phyloP scores from a whole-genome alignment of 2,797 vertebrate genomes.

The Columba guinea region DNA sequence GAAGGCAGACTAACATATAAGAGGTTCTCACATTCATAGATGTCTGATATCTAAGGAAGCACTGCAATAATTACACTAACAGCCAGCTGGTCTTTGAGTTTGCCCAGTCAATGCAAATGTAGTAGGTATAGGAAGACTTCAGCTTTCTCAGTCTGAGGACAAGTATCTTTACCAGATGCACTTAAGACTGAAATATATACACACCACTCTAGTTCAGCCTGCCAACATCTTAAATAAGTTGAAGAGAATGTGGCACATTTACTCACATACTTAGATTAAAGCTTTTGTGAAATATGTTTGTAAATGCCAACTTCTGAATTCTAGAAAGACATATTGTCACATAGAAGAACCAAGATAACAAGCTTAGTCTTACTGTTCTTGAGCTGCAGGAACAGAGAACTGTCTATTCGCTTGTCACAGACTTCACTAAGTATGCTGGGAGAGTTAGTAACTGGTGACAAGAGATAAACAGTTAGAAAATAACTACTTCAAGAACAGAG shows the following conservation, averaged over 20 bases:
- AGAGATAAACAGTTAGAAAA: neutral
- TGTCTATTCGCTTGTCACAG: neutral
- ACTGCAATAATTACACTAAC: neutral
- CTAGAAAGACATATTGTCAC: neutral
- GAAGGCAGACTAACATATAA: neutral
- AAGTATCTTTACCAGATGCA: neutral
- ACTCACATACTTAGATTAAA: neutral
- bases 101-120: neutral
- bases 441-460: neutral
- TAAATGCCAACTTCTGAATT: neutral
- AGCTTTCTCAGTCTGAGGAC: neutral
- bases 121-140: neutral
- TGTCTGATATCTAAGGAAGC: neutral
- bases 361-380: neutral
- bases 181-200: neutral
- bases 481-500: neutral
- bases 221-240: neutral
- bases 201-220: neutral
- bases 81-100: neutral
- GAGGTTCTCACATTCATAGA: neutral
- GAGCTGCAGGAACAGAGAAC: neutral
- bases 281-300: neutral
- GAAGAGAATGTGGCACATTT: neutral
- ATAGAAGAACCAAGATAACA: neutral
- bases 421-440: neutral